phyloP scores from a whole-genome alignment of 2,888 invertebrate genomes.

The Sabatieria punctata region DNA sequence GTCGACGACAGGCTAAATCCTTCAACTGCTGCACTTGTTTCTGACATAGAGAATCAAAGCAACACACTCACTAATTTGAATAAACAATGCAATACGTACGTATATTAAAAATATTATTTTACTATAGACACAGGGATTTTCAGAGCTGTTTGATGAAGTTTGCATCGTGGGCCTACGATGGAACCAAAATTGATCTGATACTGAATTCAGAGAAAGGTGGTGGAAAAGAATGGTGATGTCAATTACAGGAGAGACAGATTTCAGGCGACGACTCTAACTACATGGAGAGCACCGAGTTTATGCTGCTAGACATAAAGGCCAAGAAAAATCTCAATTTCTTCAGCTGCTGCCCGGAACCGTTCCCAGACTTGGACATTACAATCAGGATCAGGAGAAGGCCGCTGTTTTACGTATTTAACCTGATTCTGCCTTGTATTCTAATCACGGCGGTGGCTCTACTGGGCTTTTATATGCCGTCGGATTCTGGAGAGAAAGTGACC shows the following conservation, averaged over 20 bases:
- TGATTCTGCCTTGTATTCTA: conserved; percentile 63
- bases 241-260: too few relatives aligned
- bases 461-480: conserved; percentile 71
- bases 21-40: too few relatives aligned
- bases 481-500: conserved; percentile 70
- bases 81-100: too few relatives aligned
- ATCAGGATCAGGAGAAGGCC: conserved; percentile 56
- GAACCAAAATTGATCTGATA: conserved; percentile 44
- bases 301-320: conserved; percentile 16
- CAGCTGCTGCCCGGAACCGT: conserved; percentile 57
- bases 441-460: conserved; percentile 69
- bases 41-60: too few relatives aligned
- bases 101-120: too few relatives aligned
- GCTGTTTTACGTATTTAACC: conserved; percentile 55
- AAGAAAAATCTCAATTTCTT: conserved; percentile 52
- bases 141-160: conserved; percentile 47
- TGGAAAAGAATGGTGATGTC: not conserved
- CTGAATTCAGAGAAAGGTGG: conserved; percentile 19
- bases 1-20: too few relatives aligned
- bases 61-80: too few relatives aligned
- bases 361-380: conserved; percentile 64
- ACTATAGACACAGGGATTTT: too few relatives aligned
- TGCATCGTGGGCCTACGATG: conserved; percentile 75
- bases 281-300: conserved; percentile 30
- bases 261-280: conserved; percentile 23